Conservation (phyloP, 2,888 invertebrate species). For the Drosophila mayaguana region DNA sequence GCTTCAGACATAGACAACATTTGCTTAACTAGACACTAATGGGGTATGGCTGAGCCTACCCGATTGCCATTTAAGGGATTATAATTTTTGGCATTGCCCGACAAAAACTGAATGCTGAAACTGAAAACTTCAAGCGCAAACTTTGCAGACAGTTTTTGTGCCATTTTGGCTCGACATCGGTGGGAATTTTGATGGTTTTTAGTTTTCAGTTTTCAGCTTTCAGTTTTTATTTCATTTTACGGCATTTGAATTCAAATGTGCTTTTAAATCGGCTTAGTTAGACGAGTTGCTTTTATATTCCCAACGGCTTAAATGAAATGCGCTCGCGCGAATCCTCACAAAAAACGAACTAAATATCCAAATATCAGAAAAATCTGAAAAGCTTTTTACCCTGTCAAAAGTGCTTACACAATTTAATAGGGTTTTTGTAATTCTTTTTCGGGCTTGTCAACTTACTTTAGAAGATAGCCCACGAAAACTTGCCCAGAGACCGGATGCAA, state of each 20-base stretch:
- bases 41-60: constrained; percentile 31
- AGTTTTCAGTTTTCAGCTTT: constrained; percentile 59
- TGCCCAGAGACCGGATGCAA: constrained; percentile 6
- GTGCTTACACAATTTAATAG: constrained; percentile 59
- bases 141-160: constrained; percentile 78
- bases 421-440: constrained; percentile 43
- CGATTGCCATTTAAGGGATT: constrained; percentile 73
- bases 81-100: constrained; percentile 66
- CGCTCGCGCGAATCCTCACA: constrained; percentile 45
- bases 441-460: constrained; percentile 15
- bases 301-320: constrained; percentile 75
- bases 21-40: constrained; percentile 27
- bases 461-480: neutral
- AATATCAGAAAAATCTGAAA: constrained; percentile 21
- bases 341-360: constrained; percentile 25
- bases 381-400: constrained; percentile 32
- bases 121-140: constrained; percentile 64
- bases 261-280: constrained; percentile 79
- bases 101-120: constrained; percentile 57
- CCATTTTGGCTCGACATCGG: constrained; percentile 51
- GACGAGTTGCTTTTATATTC: constrained; percentile 65
- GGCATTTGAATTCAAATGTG: constrained; percentile 79
- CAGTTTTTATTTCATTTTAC: constrained; percentile 63
- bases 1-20: constrained; percentile 18
- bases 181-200: constrained; percentile 43